Conservation (phyloP, 2,888 invertebrate species). For the Brenthis ino region DNA sequence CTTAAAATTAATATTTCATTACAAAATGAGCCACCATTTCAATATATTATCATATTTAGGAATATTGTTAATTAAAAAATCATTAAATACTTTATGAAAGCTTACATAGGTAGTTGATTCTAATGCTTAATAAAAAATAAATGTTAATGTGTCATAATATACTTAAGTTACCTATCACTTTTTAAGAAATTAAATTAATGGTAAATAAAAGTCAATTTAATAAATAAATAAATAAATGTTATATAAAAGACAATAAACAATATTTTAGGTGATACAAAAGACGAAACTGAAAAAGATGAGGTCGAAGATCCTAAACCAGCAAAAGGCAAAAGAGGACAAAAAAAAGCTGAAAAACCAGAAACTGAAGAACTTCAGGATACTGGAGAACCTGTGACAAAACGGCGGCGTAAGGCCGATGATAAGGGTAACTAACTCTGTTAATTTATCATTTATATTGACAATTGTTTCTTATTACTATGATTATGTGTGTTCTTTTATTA, state of each 20-base stretch:
- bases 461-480: constrained; percentile 64
- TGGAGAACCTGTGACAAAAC: constrained; percentile 61
- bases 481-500: constrained; percentile 67
- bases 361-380: constrained; percentile 57
- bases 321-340: constrained; percentile 64
- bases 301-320: constrained; percentile 49
- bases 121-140: no score
- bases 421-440: constrained; percentile 73
- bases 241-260: background rate
- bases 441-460: constrained; percentile 50
- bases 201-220: no score
- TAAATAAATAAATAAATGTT: no score
- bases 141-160: no score
- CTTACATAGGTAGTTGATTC: no score
- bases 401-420: constrained; percentile 70
- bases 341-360: constrained; percentile 59
- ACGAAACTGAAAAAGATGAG: constrained; percentile 57
- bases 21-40: no score
- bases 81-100: no score
- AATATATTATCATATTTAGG: no score
- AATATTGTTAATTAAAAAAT: no score
- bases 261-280: constrained; percentile 57
- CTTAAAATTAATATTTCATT: constrained; percentile 3
- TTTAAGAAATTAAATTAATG: no score
- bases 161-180: no score